These are phyloP conservation scores for Hipposideros larvatus DNA, from an alignment of 2,797 vertebrate genomes.

Conservation along the genomic window DNA sequence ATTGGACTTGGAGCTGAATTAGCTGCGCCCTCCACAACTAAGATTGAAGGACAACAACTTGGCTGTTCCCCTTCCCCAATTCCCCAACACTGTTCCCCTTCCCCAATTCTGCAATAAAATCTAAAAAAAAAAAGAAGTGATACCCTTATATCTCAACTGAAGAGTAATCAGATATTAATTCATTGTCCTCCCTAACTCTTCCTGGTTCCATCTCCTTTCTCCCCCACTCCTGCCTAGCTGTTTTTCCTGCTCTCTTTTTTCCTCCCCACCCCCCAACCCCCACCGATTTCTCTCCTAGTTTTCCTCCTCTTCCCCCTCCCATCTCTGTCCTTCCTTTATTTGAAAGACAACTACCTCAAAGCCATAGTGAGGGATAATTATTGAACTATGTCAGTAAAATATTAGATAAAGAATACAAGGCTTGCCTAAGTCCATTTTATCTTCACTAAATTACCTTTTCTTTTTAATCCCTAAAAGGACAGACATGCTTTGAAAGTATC, in stretches of 20 bases:
- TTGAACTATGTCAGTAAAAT: constrained; percentile 71
- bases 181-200: not conserved
- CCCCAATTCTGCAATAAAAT: too few species aligned
- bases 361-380: constrained; percentile 64
- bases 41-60: too few species aligned
- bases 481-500: constrained; percentile 71
- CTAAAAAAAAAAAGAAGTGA: not conserved
- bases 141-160: not conserved
- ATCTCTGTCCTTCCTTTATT: constrained; percentile 48
- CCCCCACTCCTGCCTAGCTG: too few species aligned
- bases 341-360: constrained; percentile 67
- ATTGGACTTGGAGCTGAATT: too few species aligned
- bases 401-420: constrained; percentile 58
- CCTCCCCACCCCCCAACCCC: not conserved
- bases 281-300: not conserved
- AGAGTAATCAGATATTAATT: not conserved
- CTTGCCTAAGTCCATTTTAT: constrained; percentile 76
- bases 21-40: too few species aligned
- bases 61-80: too few species aligned
- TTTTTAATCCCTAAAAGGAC: constrained; percentile 71
- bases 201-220: not conserved
- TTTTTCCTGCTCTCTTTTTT: not conserved
- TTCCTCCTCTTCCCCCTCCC: not conserved
- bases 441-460: constrained; percentile 72
- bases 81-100: too few species aligned